These are phyloP conservation scores for Dryoscopus gambensis DNA, from an alignment of 2,113 vertebrate genomes.

Conservation along the genomic window DNA sequence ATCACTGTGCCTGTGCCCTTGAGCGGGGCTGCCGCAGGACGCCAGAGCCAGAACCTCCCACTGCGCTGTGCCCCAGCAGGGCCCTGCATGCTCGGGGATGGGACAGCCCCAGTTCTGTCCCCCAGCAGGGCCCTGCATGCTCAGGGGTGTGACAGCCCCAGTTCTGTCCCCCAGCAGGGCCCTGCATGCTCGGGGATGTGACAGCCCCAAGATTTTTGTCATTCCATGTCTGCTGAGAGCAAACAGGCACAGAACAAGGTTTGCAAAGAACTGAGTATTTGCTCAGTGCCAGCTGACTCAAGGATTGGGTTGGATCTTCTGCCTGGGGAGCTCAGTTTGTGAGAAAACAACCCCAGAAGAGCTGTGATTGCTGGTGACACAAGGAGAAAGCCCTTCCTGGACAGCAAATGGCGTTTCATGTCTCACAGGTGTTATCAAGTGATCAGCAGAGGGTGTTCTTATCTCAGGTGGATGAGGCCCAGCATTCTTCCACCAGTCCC, in stretches of 20 bases:
- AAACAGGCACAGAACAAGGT: neutral
- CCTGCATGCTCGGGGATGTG: neutral
- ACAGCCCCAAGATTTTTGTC: neutral
- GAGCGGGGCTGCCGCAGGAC: neutral
- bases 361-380: neutral
- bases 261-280: neutral
- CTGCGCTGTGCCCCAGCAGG: neutral
- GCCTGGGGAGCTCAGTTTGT: neutral
- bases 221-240: neutral
- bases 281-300: neutral
- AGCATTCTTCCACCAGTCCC: neutral
- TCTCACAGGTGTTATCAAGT: neutral
- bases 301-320: neutral
- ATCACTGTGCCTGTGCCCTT: accelerated
- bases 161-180: too few relatives aligned
- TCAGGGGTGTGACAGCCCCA: too few relatives aligned
- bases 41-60: accelerated
- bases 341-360: neutral
- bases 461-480: neutral
- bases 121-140: too few relatives aligned
- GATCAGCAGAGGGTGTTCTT: neutral
- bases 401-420: neutral
- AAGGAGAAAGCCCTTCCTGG: neutral
- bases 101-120: neutral
- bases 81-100: neutral